A percentile compares a stretch with the other conserved stretches of the same genome.
phyloP scores from a whole-genome alignment of 2,888 invertebrate species.

The Cheilosia variabilis region DNA sequence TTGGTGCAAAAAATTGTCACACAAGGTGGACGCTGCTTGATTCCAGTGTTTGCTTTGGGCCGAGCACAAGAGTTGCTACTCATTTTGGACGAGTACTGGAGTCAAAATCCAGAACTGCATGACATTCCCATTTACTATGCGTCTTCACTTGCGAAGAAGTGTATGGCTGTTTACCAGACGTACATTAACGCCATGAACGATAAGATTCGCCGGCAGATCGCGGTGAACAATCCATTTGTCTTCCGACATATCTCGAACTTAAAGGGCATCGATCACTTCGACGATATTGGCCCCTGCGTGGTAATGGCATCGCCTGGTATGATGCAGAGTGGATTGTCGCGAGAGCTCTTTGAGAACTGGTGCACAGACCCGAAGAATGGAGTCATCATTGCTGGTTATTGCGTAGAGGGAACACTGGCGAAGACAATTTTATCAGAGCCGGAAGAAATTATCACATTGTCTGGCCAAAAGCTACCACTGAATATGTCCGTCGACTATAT shows the following conservation, averaged over 20 bases:
- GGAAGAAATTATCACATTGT: constrained; percentile 97
- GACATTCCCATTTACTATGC: constrained; percentile 99
- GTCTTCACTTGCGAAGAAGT: constrained; percentile 99
- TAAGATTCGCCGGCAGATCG: constrained; percentile 96
- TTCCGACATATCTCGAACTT: constrained; percentile 98
- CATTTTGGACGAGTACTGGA: constrained; percentile 99
- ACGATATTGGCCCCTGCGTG: constrained; percentile 99
- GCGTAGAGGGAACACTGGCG: constrained; percentile 95
- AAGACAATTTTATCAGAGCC: constrained; percentile 98
- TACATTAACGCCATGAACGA: constrained; percentile 99
- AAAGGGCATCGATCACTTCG: constrained; percentile 98
- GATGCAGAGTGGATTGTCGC: constrained; percentile 99
- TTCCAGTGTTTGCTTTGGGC: constrained; percentile 99
- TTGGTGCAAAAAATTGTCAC: constrained; percentile 98
- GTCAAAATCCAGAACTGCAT: constrained; percentile 91
- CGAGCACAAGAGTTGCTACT: constrained; percentile 97
- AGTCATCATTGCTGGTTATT: constrained; percentile 98
- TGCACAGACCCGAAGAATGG: constrained; percentile 99
- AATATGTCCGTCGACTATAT: constrained; percentile 99
- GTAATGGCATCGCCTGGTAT: constrained; percentile 99
- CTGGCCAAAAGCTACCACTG: constrained; percentile 97
- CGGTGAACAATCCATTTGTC: constrained; percentile 99
- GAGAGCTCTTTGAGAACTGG: constrained; percentile 99
- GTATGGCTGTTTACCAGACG: constrained; percentile 99
- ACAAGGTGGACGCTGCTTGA: constrained; percentile 98